phyloP scores from a whole-genome alignment of 2,888 invertebrate species.

The Spicauda simplicius region DNA sequence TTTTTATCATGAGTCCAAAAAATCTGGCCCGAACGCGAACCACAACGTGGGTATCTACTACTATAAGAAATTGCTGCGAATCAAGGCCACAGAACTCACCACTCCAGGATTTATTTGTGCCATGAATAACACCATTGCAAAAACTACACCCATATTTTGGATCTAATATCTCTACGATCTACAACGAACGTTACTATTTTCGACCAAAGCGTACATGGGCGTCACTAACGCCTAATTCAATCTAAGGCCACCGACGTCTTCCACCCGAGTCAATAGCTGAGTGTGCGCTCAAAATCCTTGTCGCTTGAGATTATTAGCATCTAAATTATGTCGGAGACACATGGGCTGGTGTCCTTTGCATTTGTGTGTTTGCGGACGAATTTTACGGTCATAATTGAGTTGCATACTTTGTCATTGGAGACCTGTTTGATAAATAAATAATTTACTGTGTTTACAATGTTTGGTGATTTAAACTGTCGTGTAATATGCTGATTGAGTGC shows the following conservation, averaged over 20 bases:
- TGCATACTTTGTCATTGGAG: constrained; percentile 5
- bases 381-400: constrained; percentile 24
- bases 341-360: constrained; percentile 40
- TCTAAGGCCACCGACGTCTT: constrained; percentile 16
- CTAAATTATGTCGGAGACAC: constrained; percentile 73
- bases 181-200: no score
- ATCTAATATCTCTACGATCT: no score
- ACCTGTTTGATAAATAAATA: neutral
- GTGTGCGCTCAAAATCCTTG: constrained; percentile 46
- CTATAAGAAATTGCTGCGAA: no score
- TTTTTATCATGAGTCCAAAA: no score
- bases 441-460: no score
- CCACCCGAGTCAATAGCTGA: constrained; percentile 30
- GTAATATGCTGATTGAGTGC: neutral
- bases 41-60: no score
- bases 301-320: constrained; percentile 72
- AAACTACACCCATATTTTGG: no score
- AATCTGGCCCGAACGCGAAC: no score
- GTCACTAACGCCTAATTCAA: neutral
- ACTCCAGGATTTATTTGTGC: no score
- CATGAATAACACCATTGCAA: no score
- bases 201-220: no score
- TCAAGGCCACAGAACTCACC: no score
- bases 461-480: constrained; percentile 1
- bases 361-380: constrained; percentile 21